A percentile compares a stretch with the other conserved stretches of the same genome.
phyloP scores from a whole-genome alignment of 1,140 invertebrate genomes.

The Penaeus vannamei region DNA sequence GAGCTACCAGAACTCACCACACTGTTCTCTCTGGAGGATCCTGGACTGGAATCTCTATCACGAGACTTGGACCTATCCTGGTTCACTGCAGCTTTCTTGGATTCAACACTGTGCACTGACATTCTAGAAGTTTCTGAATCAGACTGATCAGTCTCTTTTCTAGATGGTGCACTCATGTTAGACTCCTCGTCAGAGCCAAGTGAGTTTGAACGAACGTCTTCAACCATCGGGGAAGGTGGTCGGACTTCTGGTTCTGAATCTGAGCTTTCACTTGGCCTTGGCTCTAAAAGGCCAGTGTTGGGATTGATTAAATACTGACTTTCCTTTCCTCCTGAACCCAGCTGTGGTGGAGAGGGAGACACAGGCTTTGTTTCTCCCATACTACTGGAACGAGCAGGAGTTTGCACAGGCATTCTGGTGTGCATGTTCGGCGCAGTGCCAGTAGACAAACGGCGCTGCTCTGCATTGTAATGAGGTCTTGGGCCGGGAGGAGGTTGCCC shows the following conservation, averaged over 20 bases:
- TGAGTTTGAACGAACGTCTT: conserved; percentile 74
- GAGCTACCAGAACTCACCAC: conserved; percentile 71
- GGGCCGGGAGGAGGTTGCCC: conserved; percentile 60
- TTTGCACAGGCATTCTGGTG: conserved; percentile 40
- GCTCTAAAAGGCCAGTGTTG: conserved; percentile 87
- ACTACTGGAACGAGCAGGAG: not conserved
- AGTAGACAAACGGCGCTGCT: conserved; percentile 23
- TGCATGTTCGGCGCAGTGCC: not conserved
- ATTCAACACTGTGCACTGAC: conserved; percentile 73
- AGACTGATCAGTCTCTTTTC: conserved; percentile 75
- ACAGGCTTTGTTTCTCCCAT: conserved; percentile 29
- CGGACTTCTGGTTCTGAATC: conserved; percentile 69
- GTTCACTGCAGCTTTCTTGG: conserved; percentile 46
- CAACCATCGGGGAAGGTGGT: conserved; percentile 69
- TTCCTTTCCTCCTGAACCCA: conserved; percentile 71
- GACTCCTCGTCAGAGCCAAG: conserved; percentile 74
- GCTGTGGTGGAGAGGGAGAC: conserved; percentile 48
- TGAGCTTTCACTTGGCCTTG: conserved; percentile 75
- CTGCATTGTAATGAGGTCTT: conserved; percentile 27
- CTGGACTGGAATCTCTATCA: conserved; percentile 63
- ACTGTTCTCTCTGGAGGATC: conserved; percentile 60
- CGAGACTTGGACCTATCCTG: conserved; percentile 64
- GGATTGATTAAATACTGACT: conserved; percentile 89
- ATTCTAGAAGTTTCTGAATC: conserved; percentile 78
- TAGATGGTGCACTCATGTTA: conserved; percentile 63